Evolutionary conservation across 2,888 invertebrate genomes (phyloP).

Genomic region (Caenorhabditis sp.): DNA sequence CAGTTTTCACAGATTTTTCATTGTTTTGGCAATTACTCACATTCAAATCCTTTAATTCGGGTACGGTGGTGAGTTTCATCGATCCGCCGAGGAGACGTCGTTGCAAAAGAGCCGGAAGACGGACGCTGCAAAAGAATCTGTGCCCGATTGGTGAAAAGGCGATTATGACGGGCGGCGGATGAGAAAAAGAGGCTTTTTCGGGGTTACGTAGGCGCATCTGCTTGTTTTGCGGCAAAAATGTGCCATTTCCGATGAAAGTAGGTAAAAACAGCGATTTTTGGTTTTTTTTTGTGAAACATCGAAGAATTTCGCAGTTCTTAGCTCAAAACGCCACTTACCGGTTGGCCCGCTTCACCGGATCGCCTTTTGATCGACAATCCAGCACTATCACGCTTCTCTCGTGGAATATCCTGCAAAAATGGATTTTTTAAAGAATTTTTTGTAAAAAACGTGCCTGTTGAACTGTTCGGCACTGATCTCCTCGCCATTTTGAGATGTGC

Average conservation of each 20-base stretch:
- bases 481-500: constrained; percentile 52
- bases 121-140: constrained; percentile 80
- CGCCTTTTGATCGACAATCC: constrained; percentile 63
- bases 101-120: constrained; percentile 85
- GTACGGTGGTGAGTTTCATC: constrained; percentile 59
- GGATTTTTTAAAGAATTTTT: background rate
- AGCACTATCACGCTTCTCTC: constrained; percentile 42
- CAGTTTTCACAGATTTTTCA: background rate
- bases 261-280: too few relatives aligned
- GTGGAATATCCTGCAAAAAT: constrained; percentile 39
- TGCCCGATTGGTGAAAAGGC: background rate
- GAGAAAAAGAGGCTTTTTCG: too few relatives aligned
- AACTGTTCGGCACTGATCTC: constrained; percentile 52
- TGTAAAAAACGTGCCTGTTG: constrained; percentile 25
- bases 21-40: background rate
- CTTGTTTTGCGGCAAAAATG: too few relatives aligned
- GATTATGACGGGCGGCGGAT: background rate
- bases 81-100: constrained; percentile 71
- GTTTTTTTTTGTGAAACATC: too few relatives aligned
- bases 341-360: constrained; percentile 58
- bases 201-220: too few relatives aligned
- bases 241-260: too few relatives aligned
- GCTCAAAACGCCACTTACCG: constrained; percentile 34
- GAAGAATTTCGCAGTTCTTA: too few relatives aligned
- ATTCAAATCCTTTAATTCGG: constrained; percentile 46